A percentile compares a stretch with the other conserved stretches of the same genome.
phyloP scores from a whole-genome alignment of 92 coral and sea anemone genomes.

The Parazoanthus darwini region DNA sequence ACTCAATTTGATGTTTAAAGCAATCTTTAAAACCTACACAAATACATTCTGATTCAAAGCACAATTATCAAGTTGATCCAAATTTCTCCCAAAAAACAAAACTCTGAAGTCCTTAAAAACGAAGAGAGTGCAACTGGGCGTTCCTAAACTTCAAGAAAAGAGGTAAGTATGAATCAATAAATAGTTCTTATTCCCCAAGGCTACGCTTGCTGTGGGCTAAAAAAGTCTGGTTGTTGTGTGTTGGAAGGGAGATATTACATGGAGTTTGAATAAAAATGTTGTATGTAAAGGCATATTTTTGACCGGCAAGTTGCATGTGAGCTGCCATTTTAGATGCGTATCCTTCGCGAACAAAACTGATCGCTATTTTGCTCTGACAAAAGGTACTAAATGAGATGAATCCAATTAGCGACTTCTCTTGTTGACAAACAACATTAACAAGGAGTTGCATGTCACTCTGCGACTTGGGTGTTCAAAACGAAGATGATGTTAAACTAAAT shows the following conservation, averaged over 20 bases:
- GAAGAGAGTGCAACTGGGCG: neutral
- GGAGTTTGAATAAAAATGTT: neutral
- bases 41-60: neutral
- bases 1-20: no score
- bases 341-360: neutral
- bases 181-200: no score
- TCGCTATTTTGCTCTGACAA: neutral
- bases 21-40: neutral
- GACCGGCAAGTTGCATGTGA: neutral
- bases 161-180: no score
- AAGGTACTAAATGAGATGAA: no score
- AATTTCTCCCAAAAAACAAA: no score
- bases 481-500: neutral
- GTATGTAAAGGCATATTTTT: neutral
- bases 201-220: no score
- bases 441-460: neutral
- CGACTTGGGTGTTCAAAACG: neutral
- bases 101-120: no score
- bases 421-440: neutral
- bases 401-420: no score
- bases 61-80: no score
- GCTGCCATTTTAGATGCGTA: neutral
- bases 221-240: neutral
- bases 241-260: no score
- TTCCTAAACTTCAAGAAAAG: neutral